Evolutionary conservation across 2,113 vertebrate genomes (phyloP).

Genomic region (Picathartes gymnocephalus): DNA sequence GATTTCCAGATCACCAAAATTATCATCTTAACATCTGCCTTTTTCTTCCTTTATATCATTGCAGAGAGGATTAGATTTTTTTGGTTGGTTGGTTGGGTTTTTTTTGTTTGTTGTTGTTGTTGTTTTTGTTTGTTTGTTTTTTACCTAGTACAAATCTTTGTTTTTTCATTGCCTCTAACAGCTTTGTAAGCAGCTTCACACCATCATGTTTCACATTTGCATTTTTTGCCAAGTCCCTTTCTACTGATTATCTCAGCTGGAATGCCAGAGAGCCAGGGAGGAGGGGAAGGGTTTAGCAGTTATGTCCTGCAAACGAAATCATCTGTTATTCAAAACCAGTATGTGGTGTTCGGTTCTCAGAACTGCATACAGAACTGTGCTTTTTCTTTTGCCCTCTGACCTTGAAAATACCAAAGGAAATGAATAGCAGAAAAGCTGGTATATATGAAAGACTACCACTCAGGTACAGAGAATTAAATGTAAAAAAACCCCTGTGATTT

Average conservation of each 20-base stretch:
- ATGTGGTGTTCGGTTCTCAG: background rate
- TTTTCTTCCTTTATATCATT: constrained; percentile 30
- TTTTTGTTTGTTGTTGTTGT: too few relatives aligned
- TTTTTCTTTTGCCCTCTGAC: constrained; percentile 28
- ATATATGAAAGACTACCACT: background rate
- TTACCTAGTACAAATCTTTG: background rate
- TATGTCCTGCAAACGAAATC: constrained; percentile 41
- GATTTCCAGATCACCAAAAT: constrained; percentile 28
- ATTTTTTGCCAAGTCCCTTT: constrained; percentile 55
- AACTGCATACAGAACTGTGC: background rate
- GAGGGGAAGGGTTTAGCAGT: constrained; percentile 15
- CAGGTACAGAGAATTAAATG: background rate
- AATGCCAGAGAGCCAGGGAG: background rate
- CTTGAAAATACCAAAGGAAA: constrained; percentile 36
- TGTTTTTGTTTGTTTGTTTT: too few relatives aligned
- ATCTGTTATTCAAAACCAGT: constrained; percentile 45
- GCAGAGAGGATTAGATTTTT: constrained; percentile 19
- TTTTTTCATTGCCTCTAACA: constrained; percentile 36
- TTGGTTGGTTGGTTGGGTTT: too few relatives aligned
- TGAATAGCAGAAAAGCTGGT: background rate
- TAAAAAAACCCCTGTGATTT: background rate
- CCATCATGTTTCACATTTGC: constrained; percentile 57
- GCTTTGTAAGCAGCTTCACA: constrained; percentile 49
- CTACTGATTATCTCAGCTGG: constrained; percentile 69
- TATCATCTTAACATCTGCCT: constrained; percentile 26